phyloP scores from a whole-genome alignment of 2,888 invertebrate species.

The Rapana venosa region DNA sequence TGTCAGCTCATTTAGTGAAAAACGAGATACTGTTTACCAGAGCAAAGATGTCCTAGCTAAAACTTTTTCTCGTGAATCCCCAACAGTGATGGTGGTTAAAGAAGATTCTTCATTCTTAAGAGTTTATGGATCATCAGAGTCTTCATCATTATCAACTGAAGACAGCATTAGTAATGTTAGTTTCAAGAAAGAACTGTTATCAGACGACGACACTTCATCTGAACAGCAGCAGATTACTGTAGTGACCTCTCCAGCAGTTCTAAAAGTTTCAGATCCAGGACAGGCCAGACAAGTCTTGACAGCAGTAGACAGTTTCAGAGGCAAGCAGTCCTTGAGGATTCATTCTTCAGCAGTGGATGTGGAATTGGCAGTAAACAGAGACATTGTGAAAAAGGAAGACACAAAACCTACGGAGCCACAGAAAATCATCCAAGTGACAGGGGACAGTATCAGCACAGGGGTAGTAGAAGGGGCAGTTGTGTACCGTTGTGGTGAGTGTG shows the following conservation, averaged over 20 bases:
- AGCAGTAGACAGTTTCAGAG: not conserved
- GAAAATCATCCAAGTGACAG: not conserved
- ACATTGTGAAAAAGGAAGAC: not conserved
- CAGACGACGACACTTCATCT: not conserved
- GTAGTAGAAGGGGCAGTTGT: conserved; percentile 39
- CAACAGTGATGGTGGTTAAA: not conserved
- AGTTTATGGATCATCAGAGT: conserved; percentile 32
- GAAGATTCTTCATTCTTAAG: conserved; percentile 32
- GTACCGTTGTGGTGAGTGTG: conserved; percentile 69
- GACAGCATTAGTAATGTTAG: not conserved
- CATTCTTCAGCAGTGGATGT: conserved; percentile 11
- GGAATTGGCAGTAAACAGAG: not conserved
- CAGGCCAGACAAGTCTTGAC: not conserved
- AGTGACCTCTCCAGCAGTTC: not conserved
- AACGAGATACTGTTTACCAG: not conserved
- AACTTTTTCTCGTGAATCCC: not conserved
- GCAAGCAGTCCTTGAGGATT: not conserved
- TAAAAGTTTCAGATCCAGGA: not conserved
- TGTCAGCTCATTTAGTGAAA: not conserved
- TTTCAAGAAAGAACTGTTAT: not conserved
- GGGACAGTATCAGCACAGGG: not conserved
- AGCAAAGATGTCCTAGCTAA: not conserved
- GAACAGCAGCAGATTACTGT: not conserved
- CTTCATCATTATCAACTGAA: conserved; percentile 10
- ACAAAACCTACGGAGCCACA: not conserved